phyloP scores from a whole-genome alignment of 2,888 invertebrate species.

The Seira ritae region DNA sequence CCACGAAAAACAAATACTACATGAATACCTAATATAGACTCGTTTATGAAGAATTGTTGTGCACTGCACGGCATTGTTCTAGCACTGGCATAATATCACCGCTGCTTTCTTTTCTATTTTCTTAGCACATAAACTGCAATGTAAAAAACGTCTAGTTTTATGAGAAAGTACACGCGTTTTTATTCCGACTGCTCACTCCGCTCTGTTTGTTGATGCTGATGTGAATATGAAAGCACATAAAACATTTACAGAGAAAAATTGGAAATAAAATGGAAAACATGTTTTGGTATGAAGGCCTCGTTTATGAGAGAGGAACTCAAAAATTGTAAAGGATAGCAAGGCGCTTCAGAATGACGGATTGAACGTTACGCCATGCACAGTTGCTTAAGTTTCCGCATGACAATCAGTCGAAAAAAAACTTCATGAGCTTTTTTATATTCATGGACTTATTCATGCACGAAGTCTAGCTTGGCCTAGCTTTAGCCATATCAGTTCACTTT shows the following conservation, averaged over 20 bases:
- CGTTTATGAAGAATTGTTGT: too few species aligned
- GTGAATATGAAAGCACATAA: conserved; percentile 6
- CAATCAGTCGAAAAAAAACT: conserved; percentile 50
- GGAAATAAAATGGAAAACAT: not conserved
- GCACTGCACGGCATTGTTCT: too few species aligned
- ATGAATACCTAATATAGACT: too few species aligned
- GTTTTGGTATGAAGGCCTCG: not conserved
- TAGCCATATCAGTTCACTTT: not conserved
- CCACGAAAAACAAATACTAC: too few species aligned
- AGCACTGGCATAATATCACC: too few species aligned
- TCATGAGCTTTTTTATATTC: conserved; percentile 58
- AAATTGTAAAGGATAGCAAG: conserved; percentile 18
- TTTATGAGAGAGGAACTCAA: not conserved
- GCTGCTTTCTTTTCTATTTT: too few species aligned
- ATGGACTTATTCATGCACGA: conserved; percentile 30
- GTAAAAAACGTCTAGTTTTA: too few species aligned
- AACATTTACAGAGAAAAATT: conserved; percentile 17
- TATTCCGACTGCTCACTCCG: not conserved
- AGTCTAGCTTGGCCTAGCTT: too few species aligned
- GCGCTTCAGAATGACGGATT: conserved; percentile 50
- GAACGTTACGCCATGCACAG: conserved; percentile 57
- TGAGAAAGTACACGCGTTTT: too few species aligned
- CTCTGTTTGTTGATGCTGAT: not conserved
- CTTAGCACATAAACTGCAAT: too few species aligned
- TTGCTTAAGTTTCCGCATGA: conserved; percentile 57